Evolutionary conservation across 2,888 invertebrate species (phyloP), one percentile per base, ranked within the genome.

Genomic region (Zaprionus lineosus): DNA sequence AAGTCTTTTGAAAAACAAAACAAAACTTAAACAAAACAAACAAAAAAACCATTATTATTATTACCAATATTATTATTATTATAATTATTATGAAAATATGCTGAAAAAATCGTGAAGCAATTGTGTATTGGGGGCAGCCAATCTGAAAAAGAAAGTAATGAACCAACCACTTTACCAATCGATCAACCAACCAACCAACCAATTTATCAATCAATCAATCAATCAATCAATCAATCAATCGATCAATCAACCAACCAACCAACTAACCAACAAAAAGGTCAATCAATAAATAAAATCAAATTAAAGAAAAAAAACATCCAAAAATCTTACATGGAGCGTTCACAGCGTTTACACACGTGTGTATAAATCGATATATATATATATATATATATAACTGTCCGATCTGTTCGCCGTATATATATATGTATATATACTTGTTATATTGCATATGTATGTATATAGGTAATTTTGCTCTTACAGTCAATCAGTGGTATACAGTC

Each of bases 41-140:
- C 56, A 56, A 37, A 51, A 73, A 58, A 60, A 71, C 52, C 14
- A 52, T 53, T 56, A 57, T 51, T 59, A 69, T 59, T 46, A 67
- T 37, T 31, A 70, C 51, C 48, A 58, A 41, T 53, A 57, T 39
- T 39, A 50, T 57, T 33, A 56, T 59, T 34, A 57, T 61, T 39
- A 61, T 61, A 39, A 64, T 63, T 56, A 67, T 52, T 71, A 81
- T 76, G 74, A 77, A 75, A 78, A 73, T 75, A 82, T 78, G 78
- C 83, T 79, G 86, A 88, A 85, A 84, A 89, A 89, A 89, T 87
- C 89, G 89, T 89, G 90, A 89, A 89, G 89, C 90, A 90, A 90
- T 89, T 89, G 90, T 90, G 89, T 90, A 90, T 87, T 88, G 89
- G 89, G 89, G 89, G 87, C 89, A 89, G 89, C 89, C 89, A 89